phyloP scores from a whole-genome alignment of 2,113 vertebrate species.

The Coptodon bakossiorum region DNA sequence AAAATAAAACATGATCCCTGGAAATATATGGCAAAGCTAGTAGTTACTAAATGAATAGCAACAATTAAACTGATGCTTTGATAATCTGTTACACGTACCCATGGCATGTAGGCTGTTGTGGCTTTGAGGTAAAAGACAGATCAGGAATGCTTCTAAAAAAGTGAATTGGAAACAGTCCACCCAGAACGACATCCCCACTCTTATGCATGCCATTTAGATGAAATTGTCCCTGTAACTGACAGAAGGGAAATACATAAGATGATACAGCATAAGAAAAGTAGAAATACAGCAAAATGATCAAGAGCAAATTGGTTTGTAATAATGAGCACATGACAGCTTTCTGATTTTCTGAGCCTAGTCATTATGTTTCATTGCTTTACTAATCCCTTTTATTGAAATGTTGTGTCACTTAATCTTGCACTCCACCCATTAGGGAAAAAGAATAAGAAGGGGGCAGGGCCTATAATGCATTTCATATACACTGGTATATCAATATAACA shows the following conservation, averaged over 20 bases:
- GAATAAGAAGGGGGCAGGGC: too few species aligned
- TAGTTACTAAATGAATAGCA: background rate
- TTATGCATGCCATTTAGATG: constrained; percentile 27
- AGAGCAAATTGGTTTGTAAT: background rate
- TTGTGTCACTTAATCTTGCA: too few species aligned
- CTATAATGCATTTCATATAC: too few species aligned
- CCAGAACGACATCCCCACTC: constrained; percentile 30
- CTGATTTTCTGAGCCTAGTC: background rate
- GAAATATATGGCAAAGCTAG: too few species aligned
- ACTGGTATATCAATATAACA: too few species aligned
- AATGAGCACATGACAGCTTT: background rate
- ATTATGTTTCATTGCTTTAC: background rate
- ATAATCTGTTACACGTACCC: too few species aligned
- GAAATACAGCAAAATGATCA: background rate
- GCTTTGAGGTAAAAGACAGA: constrained; percentile 5
- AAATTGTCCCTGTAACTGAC: constrained; percentile 16
- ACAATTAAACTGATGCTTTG: background rate
- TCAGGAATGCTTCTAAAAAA: constrained; percentile 15
- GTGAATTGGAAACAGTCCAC: constrained; percentile 28
- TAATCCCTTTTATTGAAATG: background rate
- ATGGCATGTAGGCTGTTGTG: too few species aligned
- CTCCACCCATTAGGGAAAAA: too few species aligned
- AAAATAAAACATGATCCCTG: too few species aligned
- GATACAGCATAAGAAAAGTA: background rate
- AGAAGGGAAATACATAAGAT: background rate